These are phyloP conservation scores for Brachionus paranguensis DNA, from an alignment of 1,140 invertebrate genomes.

Conservation along the genomic window DNA sequence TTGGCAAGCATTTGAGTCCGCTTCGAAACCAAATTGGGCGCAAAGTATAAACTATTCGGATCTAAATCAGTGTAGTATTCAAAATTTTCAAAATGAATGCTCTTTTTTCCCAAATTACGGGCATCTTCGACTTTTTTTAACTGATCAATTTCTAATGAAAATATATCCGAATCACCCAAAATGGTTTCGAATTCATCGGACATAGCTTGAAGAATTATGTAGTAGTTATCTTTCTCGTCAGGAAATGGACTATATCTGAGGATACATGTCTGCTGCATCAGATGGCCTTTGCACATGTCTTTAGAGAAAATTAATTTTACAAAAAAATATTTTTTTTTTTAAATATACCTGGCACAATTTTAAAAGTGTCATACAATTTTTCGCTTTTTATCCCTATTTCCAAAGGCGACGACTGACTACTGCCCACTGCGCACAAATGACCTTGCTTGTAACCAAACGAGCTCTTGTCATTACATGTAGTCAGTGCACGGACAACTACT, in stretches of 20 bases:
- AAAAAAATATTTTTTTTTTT: background rate
- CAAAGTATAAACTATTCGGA: background rate
- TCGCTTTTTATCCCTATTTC: constrained; percentile 11
- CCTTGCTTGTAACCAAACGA: background rate
- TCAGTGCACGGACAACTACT: background rate
- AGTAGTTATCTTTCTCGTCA: background rate
- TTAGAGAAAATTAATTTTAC: background rate
- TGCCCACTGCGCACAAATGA: background rate
- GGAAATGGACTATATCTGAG: background rate
- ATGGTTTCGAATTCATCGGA: background rate
- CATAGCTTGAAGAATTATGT: background rate
- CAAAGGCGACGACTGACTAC: background rate
- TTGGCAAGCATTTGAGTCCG: background rate
- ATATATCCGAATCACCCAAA: background rate
- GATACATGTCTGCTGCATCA: background rate
- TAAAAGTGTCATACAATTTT: background rate
- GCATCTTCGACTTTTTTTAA: background rate
- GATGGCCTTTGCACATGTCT: background rate
- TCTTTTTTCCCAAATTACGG: background rate
- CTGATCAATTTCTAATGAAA: background rate
- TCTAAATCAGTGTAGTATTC: background rate
- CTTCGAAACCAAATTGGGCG: background rate
- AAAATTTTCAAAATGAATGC: background rate
- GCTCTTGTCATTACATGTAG: background rate
- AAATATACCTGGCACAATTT: background rate